Base-by-base conservation (phyloP, 1,140 invertebrate genomes). In the Bombyx mandarina region DNA sequence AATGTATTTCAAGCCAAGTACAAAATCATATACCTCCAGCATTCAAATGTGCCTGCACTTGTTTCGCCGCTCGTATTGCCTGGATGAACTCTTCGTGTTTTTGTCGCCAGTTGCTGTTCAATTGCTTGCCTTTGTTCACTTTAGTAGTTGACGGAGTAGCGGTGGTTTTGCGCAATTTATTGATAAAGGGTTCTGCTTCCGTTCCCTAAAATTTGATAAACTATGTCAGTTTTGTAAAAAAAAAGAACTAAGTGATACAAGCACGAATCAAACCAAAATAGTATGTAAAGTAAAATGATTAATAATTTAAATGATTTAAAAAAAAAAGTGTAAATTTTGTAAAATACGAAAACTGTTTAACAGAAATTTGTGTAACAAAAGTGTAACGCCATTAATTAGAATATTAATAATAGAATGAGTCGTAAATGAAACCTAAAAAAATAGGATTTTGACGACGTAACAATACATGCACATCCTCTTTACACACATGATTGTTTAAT, bases 31-130 rank as follows among this genome's bases (percentile, higher is more conserved):
- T 7, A 58, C 94, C 96, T 54, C 97, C 97, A 18, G 92, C 92
- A 1, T 94, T 95, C 59, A 98, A 83, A 78, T 97, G 92, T 1
- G 92, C 91, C 73, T 96, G 93, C n/a, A 95, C 93, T 73, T 93
- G 90, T 77, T 98, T 98, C 0, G 98, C 97, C 1, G 96, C 94
- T 18, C 96, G 90, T 58, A 99, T 96, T 0, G 96, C 92, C 58
- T 91, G 88, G 53, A 99, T 96, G 79, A 99, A 98, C 66, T 96
- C 95, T 75, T 98, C 95, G 83, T 98, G 97, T 73, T 98, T 95
- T 76, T 93, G 91, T 8, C 97, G 90, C 97, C 97, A 99, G 82
- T 95, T 94, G 56, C 86, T 91, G 76, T 73, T 78, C 44, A 63
- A 62, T 59, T 83, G 62, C 61, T 75, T 77, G 0, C n/a, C 42